These are phyloP conservation scores for Indri indri DNA, from an alignment of 2,113 vertebrate genomes.

Conservation along the genomic window DNA sequence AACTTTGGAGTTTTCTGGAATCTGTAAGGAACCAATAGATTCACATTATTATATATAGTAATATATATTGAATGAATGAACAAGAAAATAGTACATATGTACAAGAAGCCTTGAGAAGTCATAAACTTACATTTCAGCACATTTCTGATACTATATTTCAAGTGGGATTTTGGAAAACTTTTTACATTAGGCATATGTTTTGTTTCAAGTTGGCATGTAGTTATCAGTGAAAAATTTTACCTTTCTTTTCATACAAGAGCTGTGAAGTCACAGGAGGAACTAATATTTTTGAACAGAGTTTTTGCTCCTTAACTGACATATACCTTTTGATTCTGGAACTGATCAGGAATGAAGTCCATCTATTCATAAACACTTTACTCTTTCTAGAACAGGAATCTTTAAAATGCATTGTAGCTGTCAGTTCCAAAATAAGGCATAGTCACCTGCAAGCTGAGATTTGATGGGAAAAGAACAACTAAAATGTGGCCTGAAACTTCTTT, in stretches of 20 bases:
- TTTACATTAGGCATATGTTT: constrained; percentile 36
- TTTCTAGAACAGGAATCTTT: background rate
- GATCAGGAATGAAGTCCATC: background rate
- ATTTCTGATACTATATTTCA: constrained; percentile 20
- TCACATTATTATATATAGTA: background rate
- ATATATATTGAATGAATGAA: constrained; percentile 22
- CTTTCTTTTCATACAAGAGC: constrained; percentile 7
- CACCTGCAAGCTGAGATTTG: background rate
- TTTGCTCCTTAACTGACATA: background rate
- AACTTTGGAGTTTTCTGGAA: constrained; percentile 1
- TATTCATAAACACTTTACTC: background rate
- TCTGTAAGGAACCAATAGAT: background rate
- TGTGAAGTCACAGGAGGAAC: background rate
- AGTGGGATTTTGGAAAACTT: background rate
- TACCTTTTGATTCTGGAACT: background rate
- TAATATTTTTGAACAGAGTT: background rate
- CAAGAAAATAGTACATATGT: background rate
- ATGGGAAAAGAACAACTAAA: background rate
- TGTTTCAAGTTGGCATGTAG: constrained; percentile 38
- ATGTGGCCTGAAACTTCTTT: background rate
- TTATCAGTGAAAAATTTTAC: constrained; percentile 27
- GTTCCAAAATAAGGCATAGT: background rate
- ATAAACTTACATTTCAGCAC: constrained; percentile 12
- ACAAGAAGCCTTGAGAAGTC: constrained; percentile 13
- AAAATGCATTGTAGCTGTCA: background rate